Evolutionary conservation across 2,797 vertebrate genomes (phyloP), one percentile per base, ranked within the genome.

Genomic region (Sebastes aleutianus): DNA sequence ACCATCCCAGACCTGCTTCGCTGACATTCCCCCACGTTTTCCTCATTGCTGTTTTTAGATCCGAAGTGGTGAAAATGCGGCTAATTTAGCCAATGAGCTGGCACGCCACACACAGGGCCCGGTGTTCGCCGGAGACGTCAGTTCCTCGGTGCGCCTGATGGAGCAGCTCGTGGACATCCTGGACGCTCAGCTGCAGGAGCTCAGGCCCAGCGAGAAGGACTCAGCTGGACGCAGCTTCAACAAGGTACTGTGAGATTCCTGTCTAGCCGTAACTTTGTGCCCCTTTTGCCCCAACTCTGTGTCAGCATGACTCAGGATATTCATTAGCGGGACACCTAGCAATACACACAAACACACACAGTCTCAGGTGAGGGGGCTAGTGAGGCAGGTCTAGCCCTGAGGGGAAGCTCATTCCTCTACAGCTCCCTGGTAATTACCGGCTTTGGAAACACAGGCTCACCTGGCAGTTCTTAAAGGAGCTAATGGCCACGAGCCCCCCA

Each of bases 111-210:
- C 98, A 73, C 97, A 98, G 95, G 98, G 98, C 67, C 96, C 97
- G 0, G 97, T 99, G 84, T 99, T 98, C 16, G 97, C 99, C 5
- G 99, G 99, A 0, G 99, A 99, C 72, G 97, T 99, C 57, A 99
- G 98, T 81, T 99, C 98, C 27, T 97, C 98, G 0, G 97, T 99
- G 87, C 96, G 98, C 31, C 90, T 99, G 73, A 99, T 99, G 98
- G 98, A 99, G 90, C 98, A 99, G 93, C 95, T 99, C 3, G 98
- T 99, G 90, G 99, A 99, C 91, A 99, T 99, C 92, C 93, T 99
- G 83, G 99, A 99, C 43, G 98, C 98, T 32, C 99, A 99, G 90
- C 96, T 99, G 74, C 98, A 99, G 91, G 99, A 99, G 70, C 95
- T 99, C 77, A 94, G 95, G 32, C 98, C 98, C 74, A 99, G 95